These are phyloP conservation scores for Callimorpha dominula DNA, from an alignment of 2,888 invertebrate genomes.

Conservation along the genomic window DNA sequence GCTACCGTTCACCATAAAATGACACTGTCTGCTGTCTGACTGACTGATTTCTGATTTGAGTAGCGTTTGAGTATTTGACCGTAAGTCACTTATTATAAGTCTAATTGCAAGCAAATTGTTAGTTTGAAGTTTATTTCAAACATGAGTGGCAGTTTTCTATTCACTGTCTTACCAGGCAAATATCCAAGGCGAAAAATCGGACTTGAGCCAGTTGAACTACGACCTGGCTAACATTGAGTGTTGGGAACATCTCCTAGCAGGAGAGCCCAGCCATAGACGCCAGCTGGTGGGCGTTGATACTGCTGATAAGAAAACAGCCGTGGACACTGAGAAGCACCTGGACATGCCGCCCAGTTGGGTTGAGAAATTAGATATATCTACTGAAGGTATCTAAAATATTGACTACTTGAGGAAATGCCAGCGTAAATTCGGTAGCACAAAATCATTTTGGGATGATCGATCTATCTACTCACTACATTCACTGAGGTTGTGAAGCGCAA, in stretches of 20 bases:
- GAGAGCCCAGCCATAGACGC: conserved; percentile 88
- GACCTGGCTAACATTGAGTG: conserved; percentile 86
- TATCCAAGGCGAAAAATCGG: conserved; percentile 82
- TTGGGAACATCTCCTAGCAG: conserved; percentile 92
- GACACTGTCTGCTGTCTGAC: no score
- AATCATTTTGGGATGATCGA: no score
- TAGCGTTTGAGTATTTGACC: not conserved
- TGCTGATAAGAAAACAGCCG: conserved; percentile 73
- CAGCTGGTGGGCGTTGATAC: conserved; percentile 83
- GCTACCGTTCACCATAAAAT: no score
- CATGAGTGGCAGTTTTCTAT: not conserved
- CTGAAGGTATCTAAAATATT: conserved; percentile 73
- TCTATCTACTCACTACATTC: no score
- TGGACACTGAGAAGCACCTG: conserved; percentile 89
- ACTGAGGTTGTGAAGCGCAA: no score
- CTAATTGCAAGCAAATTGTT: no score
- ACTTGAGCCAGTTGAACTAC: conserved; percentile 86
- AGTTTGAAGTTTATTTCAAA: not conserved
- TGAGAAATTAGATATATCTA: conserved; percentile 88
- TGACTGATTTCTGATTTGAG: no score
- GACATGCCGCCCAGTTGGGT: conserved; percentile 93
- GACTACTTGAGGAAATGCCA: not conserved
- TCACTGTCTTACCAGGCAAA: conserved; percentile 54
- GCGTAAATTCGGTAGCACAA: no score
- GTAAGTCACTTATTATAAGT: not conserved